phyloP scores from a whole-genome alignment of 2,888 invertebrate species.

The Phania funesta region DNA sequence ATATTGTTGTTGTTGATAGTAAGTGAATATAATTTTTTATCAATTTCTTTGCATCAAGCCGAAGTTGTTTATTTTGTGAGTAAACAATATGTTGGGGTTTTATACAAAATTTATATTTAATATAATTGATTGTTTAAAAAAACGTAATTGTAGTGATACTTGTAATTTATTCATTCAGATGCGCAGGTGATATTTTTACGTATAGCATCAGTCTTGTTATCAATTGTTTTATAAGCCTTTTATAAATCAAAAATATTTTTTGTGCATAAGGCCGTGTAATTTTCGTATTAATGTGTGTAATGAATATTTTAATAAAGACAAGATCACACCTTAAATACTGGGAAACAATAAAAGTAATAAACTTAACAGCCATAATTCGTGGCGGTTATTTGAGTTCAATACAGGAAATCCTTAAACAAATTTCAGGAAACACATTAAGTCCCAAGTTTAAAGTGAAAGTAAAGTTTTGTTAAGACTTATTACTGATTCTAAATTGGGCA shows the following conservation, averaged over 20 bases:
- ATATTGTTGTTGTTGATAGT: no score
- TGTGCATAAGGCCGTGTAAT: no score
- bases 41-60: no score
- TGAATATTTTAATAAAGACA: conserved; percentile 12
- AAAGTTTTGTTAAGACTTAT: neutral
- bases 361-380: conserved; percentile 18
- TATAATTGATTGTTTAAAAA: neutral
- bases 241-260: no score
- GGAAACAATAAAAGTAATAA: conserved; percentile 22
- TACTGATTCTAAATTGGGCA: neutral
- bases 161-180: conserved; percentile 1
- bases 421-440: neutral
- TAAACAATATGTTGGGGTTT: neutral
- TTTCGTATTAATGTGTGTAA: neutral
- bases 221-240: conserved; percentile 28
- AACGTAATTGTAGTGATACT: neutral
- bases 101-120: neutral
- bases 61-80: neutral
- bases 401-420: conserved; percentile 44
- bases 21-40: no score
- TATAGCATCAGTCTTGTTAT: conserved; percentile 26
- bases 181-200: conserved; percentile 27
- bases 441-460: conserved; percentile 6
- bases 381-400: conserved; percentile 21
- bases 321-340: conserved; percentile 37